Conservation (phyloP, 2,888 invertebrate genomes). For the Drosophila kuntzei region DNA sequence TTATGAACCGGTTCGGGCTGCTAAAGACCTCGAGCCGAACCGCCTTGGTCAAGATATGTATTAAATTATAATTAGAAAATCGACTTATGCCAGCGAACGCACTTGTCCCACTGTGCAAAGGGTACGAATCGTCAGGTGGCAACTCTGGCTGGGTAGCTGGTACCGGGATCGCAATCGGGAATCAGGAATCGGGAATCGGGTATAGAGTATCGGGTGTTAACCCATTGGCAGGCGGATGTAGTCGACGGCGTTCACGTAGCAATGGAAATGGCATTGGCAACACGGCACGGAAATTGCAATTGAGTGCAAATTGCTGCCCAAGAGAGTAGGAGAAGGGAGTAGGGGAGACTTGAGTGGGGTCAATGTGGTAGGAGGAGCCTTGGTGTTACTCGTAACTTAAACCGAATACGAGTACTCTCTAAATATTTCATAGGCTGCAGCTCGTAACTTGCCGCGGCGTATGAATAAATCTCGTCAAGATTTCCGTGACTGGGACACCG, state of each 20-base stretch:
- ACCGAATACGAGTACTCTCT: constrained; percentile 37
- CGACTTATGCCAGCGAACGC: background rate
- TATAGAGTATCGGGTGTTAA: background rate
- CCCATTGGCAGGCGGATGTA: constrained; percentile 35
- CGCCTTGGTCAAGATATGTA: no score
- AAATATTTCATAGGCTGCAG: constrained; percentile 66
- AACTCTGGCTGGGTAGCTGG: background rate
- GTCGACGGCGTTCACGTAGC: constrained; percentile 63
- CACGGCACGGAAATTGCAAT: constrained; percentile 74
- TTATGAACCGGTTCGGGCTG: no score
- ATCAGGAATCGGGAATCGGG: background rate
- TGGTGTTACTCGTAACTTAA: constrained; percentile 19
- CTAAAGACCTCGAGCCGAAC: no score
- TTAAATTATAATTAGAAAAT: no score
- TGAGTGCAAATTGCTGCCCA: constrained; percentile 71
- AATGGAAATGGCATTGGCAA: constrained; percentile 63
- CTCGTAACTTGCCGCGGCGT: constrained; percentile 51
- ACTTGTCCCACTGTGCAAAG: background rate
- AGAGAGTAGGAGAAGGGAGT: background rate
- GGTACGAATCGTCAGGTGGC: background rate
- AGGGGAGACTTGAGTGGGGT: background rate
- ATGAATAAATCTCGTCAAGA: constrained; percentile 66
- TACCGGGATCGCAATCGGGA: background rate
- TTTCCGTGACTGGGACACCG: constrained; percentile 44
- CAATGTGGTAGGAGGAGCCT: constrained; percentile 8